phyloP scores from a whole-genome alignment of 2,888 invertebrate genomes.

The Cabera pusaria region DNA sequence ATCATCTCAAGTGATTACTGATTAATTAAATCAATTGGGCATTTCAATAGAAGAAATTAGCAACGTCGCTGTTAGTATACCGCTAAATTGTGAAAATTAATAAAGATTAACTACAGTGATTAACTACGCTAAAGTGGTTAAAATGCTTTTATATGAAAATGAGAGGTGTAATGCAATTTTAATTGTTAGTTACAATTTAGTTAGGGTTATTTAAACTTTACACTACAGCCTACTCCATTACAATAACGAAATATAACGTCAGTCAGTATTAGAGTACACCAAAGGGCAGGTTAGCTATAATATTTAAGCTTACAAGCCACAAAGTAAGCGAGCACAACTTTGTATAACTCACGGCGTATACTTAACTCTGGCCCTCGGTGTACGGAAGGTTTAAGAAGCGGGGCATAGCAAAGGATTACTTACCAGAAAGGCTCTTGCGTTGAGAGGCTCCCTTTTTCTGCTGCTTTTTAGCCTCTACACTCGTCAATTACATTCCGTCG shows the following conservation, averaged over 20 bases:
- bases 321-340: constrained; percentile 42
- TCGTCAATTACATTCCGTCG: constrained; percentile 55
- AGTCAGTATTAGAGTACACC: constrained; percentile 55
- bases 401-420: constrained; percentile 82
- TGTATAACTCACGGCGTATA: constrained; percentile 24
- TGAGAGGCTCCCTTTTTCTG: constrained; percentile 87
- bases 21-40: constrained; percentile 13
- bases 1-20: constrained; percentile 7
- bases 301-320: constrained; percentile 47
- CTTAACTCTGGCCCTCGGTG: constrained; percentile 56
- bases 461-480: constrained; percentile 97
- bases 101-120: constrained; percentile 24
- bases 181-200: constrained; percentile 26
- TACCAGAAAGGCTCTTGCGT: constrained; percentile 93
- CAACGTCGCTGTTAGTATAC: constrained; percentile 22
- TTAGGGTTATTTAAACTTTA: constrained; percentile 7
- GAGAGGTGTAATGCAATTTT: constrained; percentile 23
- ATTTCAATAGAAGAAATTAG: constrained; percentile 18
- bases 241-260: constrained; percentile 8
- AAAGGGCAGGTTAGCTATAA: constrained; percentile 50
- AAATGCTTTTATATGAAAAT: constrained; percentile 33
- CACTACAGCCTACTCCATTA: constrained; percentile 10
- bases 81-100: constrained; percentile 25
- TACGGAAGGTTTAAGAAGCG: constrained; percentile 58
- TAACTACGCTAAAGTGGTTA: constrained; percentile 21